Percentiles rank a stretch among this genome's conserved stretches.
These are phyloP conservation scores for Antechinus stuartii DNA, from an alignment of 2,113 vertebrate genomes.

Conservation along the genomic window DNA sequence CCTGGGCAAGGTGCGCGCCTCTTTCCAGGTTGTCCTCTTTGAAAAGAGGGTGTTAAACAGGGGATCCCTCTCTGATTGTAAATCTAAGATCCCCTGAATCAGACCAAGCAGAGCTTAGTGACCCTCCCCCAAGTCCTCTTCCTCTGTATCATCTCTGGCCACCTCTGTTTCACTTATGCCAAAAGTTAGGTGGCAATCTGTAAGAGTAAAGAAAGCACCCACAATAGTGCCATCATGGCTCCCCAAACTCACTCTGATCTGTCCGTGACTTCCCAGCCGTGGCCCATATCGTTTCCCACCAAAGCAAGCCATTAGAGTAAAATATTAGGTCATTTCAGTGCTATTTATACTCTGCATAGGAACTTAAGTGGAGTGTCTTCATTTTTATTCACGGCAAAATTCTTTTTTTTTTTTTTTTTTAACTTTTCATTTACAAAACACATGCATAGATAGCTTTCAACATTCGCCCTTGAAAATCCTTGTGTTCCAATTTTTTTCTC, in stretches of 20 bases:
- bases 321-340: not conserved
- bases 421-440: too few relatives aligned
- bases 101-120: not conserved
- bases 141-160: not conserved
- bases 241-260: not conserved
- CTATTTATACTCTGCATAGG: not conserved
- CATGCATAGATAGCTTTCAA: too few relatives aligned
- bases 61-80: not conserved
- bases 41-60: not conserved
- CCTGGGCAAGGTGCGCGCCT: not conserved
- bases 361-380: not conserved
- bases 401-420: not conserved
- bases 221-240: not conserved
- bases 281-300: not conserved
- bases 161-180: not conserved
- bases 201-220: not conserved
- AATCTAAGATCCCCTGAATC: not conserved
- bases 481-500: too few relatives aligned
- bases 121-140: not conserved
- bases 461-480: too few relatives aligned
- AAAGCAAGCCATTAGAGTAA: not conserved
- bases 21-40: not conserved
- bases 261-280: not conserved
- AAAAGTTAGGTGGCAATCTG: not conserved
- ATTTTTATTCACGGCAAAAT: not conserved